phyloP scores from a whole-genome alignment of 2,113 vertebrate species.

The Anhinga rufa region DNA sequence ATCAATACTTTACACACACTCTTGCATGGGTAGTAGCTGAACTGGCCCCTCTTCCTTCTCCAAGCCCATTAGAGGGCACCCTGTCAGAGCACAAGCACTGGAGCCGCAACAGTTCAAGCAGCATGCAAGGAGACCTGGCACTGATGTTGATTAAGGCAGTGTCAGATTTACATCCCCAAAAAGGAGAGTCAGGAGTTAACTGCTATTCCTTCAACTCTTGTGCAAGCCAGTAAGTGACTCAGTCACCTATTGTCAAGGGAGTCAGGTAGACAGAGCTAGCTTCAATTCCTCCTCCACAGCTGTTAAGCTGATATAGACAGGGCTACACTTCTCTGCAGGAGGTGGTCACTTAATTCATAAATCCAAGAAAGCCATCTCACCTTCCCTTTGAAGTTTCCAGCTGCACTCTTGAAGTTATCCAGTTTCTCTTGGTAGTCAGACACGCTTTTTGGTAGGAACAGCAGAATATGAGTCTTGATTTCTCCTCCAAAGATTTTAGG shows the following conservation, averaged over 20 bases:
- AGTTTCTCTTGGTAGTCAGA: constrained; percentile 87
- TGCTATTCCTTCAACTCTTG: background rate
- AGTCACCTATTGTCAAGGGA: background rate
- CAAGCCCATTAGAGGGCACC: background rate
- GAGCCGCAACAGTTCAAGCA: background rate
- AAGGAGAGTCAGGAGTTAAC: background rate
- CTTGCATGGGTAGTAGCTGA: fast-evolving
- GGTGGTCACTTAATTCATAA: background rate
- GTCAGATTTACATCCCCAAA: background rate
- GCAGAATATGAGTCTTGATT: constrained; percentile 96
- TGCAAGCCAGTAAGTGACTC: background rate
- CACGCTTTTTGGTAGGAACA: constrained; percentile 89
- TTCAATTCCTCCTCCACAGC: background rate
- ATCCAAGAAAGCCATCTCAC: constrained; percentile 62
- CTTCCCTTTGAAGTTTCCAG: constrained; percentile 89
- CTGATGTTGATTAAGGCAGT: background rate
- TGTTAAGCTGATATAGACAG: background rate
- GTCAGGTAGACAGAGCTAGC: background rate
- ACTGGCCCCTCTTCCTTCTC: background rate
- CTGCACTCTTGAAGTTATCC: constrained; percentile 88
- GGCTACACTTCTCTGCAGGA: background rate
- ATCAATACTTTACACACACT: fast-evolving
- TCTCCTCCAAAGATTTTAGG: constrained; percentile 99
- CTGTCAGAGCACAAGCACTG: background rate
- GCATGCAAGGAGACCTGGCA: background rate